Evolutionary conservation across 2,113 vertebrate genomes (phyloP).

Genomic region (Sardina pilchardus): DNA sequence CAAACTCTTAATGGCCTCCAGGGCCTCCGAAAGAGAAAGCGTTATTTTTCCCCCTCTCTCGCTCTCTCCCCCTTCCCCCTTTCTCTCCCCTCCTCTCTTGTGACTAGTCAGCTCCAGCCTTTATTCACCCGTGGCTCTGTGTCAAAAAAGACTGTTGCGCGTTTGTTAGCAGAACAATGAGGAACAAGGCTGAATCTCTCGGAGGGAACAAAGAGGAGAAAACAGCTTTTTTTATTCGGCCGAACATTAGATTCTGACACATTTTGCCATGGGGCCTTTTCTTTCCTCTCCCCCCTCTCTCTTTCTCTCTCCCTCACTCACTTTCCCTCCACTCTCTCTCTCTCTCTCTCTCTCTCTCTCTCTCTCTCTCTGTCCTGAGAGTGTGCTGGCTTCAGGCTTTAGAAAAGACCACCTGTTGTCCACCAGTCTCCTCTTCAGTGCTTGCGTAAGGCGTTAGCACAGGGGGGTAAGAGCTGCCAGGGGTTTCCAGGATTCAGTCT

Average conservation of each 20-base stretch:
- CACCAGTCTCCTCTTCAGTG: conserved; percentile 89
- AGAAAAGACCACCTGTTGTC: conserved; percentile 99
- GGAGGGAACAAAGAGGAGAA: conserved; percentile 95
- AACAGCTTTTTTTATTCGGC: conserved; percentile 98
- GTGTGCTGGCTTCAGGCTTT: conserved; percentile 85
- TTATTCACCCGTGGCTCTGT: conserved; percentile 98
- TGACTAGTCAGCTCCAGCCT: conserved; percentile 97
- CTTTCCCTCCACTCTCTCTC: conserved; percentile 26
- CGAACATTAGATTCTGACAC: conserved; percentile 99
- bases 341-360: conserved; percentile 58
- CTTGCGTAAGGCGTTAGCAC: conserved; percentile 79
- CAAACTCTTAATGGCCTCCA: conserved; percentile 88
- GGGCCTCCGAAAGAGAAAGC: conserved; percentile 80
- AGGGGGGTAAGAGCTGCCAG: conserved; percentile 67
- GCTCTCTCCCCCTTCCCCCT: background rate
- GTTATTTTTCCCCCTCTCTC: background rate
- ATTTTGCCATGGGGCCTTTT: conserved; percentile 81
- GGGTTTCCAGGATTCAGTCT: conserved; percentile 72
- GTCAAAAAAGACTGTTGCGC: conserved; percentile 99
- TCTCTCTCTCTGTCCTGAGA: conserved; percentile 75
- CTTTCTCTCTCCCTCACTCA: conserved; percentile 57
- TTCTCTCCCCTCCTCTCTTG: conserved; percentile 69
- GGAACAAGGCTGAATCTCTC: conserved; percentile 97
- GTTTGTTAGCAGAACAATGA: conserved; percentile 94
- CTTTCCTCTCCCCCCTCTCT: conserved; percentile 72